Evolutionary conservation across 2,113 vertebrate species (phyloP), one percentile per base, ranked within the genome.

Genomic region (Caretta caretta): DNA sequence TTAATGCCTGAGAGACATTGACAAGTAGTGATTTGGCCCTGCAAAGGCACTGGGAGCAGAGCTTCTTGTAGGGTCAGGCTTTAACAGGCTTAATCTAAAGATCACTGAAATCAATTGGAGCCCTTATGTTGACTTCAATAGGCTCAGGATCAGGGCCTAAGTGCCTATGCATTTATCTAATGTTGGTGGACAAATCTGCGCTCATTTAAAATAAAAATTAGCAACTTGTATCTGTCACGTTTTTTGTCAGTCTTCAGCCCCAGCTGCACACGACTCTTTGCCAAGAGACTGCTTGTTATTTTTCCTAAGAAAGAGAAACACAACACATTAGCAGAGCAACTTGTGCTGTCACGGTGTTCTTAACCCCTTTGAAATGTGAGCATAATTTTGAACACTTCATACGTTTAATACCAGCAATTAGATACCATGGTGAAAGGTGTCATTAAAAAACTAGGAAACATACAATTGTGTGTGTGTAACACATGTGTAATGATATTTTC

Each of bases 381-480:
- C 76, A 59, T 90, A 54, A 94, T 94, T 95, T 93, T 93, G 82
- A 89, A 90, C 91, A 59, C 25, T 46, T 80, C 90, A 5, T 91
- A 35, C 80, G 54, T 59, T 65, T 27, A 80, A 79, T 91, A 84
- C 87, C 80, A 85, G 38, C 92, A 89, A 92, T 54, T 80, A 54
- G 31, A 84, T 80, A 92, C 50, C 95, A 96, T 87, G 78, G 91
- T 50, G 59, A n/a, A 94, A 95, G 95, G 94, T 69, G n/a, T 89
- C 92, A 89, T 89, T 84, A 93, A 35, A 51, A 51, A 22, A 38
- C 53, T 72, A 38, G 14, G 62, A 65, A 17, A n/a, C 1, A 0
- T 69, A 79, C 72, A 92, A 88, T 83, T 84, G 80, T 31, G 35
- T 93, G 31, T 76, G 54, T 20, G 78, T 4, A 83, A 80, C 25